Conservation (phyloP, 2,797 vertebrate genomes). For the Chaetodon trifasciatus region DNA sequence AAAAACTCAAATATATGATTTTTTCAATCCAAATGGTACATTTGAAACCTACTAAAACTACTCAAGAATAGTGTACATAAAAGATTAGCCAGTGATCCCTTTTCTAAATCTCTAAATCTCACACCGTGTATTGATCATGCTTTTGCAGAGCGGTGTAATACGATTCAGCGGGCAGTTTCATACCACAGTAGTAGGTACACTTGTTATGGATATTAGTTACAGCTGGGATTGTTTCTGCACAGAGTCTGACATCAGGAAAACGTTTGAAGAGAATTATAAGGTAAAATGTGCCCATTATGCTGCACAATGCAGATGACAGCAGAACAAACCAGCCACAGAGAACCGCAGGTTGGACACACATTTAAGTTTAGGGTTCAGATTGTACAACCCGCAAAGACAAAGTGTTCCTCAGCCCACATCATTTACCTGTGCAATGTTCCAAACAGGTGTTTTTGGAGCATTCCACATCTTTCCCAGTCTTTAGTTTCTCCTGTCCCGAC, state of each 20-base stretch:
- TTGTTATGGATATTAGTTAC: conserved; percentile 22
- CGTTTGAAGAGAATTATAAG: not conserved
- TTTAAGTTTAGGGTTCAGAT: not conserved
- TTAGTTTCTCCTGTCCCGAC: too few relatives aligned
- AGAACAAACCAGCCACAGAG: conserved; percentile 15
- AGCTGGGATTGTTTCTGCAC: conserved; percentile 16
- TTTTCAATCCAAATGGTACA: not conserved
- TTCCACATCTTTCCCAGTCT: too few relatives aligned
- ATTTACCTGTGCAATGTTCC: too few relatives aligned
- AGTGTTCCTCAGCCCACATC: too few relatives aligned
- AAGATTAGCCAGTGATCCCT: not conserved
- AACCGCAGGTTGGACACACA: not conserved
- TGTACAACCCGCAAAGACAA: not conserved
- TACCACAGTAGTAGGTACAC: conserved; percentile 3
- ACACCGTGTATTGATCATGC: conserved; percentile 5
- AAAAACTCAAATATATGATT: not conserved
- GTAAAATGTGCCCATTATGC: conserved; percentile 12
- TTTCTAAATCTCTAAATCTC: conserved; percentile 1
- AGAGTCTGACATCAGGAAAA: conserved; percentile 32
- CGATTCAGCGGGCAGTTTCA: conserved; percentile 1
- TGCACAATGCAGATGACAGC: conserved; percentile 7
- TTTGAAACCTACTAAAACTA: not conserved
- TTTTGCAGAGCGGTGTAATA: not conserved
- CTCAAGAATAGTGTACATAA: not conserved
- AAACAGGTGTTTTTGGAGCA: too few relatives aligned